These are phyloP conservation scores for Mobula hypostoma DNA, from an alignment of 2,113 vertebrate species.

Conservation along the genomic window DNA sequence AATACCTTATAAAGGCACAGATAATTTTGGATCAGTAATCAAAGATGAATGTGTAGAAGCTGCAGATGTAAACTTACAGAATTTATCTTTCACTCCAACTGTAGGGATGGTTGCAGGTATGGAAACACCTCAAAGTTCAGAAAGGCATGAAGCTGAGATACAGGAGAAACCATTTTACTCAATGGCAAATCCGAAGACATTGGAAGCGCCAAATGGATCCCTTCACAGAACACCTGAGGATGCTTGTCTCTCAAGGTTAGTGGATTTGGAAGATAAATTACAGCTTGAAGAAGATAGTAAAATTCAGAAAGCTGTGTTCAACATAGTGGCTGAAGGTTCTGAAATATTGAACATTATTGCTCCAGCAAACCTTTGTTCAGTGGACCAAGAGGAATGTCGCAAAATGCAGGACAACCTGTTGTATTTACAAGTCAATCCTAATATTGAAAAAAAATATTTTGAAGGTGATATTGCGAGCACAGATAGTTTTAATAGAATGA, in stretches of 20 bases:
- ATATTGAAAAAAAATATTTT: conserved; percentile 54
- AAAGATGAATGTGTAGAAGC: background rate
- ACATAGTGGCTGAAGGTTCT: conserved; percentile 84
- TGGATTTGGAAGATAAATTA: background rate
- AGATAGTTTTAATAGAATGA: background rate
- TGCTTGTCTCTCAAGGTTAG: background rate
- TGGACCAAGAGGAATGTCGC: conserved; percentile 80
- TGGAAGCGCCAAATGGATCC: conserved; percentile 8
- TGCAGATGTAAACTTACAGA: background rate
- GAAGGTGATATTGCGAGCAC: conserved; percentile 33
- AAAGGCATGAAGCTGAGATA: background rate
- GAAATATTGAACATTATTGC: conserved; percentile 87
- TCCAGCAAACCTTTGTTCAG: conserved; percentile 71
- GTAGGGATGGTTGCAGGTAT: background rate
- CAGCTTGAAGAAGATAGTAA: conserved; percentile 47
- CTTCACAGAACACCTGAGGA: background rate
- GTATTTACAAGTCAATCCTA: conserved; percentile 71
- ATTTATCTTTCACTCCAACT: background rate
- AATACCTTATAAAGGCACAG: background rate
- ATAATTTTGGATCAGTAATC: background rate
- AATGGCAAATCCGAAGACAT: background rate
- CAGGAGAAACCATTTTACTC: background rate
- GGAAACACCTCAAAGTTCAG: background rate
- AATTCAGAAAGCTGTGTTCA: conserved; percentile 78
- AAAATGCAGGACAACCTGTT: conserved; percentile 76